Percentiles rank a stretch among this genome's conserved stretches.
These are phyloP conservation scores for Podilymbus podiceps DNA, from an alignment of 2,113 vertebrate species.

Conservation along the genomic window DNA sequence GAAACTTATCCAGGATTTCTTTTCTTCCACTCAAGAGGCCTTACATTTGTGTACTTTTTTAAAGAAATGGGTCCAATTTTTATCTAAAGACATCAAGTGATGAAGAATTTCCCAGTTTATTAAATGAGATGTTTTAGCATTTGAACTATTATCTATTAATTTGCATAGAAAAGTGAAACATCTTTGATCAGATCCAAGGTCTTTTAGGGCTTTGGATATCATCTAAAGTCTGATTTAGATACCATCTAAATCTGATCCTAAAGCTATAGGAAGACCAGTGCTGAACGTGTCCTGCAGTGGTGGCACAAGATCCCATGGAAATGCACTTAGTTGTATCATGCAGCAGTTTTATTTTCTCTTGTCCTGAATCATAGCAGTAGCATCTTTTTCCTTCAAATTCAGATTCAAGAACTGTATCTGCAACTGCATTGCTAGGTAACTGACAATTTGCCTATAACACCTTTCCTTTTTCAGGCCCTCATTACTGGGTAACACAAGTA, in stretches of 20 bases:
- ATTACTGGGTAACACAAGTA: slow-evolving; percentile 64
- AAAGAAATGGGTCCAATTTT: background rate
- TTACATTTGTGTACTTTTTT: background rate
- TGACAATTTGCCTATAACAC: background rate
- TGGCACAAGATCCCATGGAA: background rate
- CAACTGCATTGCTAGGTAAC: background rate
- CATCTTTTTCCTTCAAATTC: background rate
- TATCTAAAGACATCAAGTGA: background rate
- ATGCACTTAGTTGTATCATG: background rate
- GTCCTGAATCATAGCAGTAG: background rate
- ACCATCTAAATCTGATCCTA: background rate
- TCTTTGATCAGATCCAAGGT: background rate
- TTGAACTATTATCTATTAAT: background rate
- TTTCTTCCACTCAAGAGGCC: background rate
- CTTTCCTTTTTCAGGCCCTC: slow-evolving; percentile 21
- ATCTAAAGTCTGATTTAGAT: too few species aligned
- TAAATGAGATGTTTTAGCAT: background rate
- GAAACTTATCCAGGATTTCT: background rate
- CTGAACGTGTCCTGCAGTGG: background rate
- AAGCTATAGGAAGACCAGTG: background rate
- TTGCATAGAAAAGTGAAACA: background rate
- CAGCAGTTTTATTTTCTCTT: background rate
- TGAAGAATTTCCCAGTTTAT: background rate
- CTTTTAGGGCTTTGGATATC: background rate
- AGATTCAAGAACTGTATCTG: background rate